Evolutionary conservation across 2,797 vertebrate genomes (phyloP).

Genomic region (Hypotaenidia philippensis): DNA sequence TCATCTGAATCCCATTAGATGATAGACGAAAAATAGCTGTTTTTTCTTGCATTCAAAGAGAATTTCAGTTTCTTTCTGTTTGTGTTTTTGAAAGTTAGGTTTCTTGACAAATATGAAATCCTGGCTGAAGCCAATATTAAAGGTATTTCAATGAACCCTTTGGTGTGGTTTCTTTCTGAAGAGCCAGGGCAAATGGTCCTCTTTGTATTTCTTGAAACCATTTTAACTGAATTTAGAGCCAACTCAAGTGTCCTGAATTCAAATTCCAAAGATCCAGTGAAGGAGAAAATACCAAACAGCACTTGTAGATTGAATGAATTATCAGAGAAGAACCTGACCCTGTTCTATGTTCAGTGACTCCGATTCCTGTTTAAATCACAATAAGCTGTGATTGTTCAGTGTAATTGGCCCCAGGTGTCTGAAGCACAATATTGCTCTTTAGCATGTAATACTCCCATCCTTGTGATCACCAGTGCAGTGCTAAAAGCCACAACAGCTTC

Average conservation of each 20-base stretch:
- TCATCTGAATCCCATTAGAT: neutral
- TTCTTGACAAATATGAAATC: slow-evolving; percentile 14
- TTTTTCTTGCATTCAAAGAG: neutral
- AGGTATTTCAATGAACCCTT: neutral
- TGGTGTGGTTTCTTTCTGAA: neutral
- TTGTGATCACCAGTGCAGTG: neutral
- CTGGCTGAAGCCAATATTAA: neutral
- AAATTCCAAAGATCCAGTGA: neutral
- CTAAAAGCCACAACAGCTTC: neutral
- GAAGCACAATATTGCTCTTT: neutral
- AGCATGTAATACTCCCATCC: neutral
- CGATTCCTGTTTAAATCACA: slow-evolving; percentile 15
- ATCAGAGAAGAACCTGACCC: neutral
- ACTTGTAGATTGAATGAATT: neutral
- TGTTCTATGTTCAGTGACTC: neutral
- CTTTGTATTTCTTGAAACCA: neutral
- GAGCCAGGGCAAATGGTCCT: neutral
- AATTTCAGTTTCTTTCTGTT: neutral
- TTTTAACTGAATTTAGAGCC: slow-evolving; percentile 16
- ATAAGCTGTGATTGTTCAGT: neutral
- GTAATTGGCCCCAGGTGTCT: neutral
- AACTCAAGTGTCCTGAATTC: neutral
- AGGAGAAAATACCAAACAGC: neutral
- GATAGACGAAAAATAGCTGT: neutral
- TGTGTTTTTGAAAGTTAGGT: neutral